These are phyloP conservation scores for Drosophila ambigua DNA, from an alignment of 1,140 invertebrate genomes.

Conservation along the genomic window DNA sequence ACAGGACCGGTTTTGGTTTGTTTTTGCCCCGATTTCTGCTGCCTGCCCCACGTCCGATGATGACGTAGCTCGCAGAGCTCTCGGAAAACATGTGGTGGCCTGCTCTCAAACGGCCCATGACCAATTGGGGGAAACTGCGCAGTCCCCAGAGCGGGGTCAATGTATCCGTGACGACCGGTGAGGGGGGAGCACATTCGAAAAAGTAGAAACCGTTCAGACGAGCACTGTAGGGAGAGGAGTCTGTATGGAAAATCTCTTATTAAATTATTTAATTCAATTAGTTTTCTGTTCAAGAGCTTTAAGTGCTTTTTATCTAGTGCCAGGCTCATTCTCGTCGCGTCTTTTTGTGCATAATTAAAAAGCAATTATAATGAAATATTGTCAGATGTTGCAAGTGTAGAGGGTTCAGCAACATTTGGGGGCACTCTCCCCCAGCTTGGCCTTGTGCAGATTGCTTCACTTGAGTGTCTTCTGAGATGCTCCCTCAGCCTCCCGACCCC, in stretches of 20 bases:
- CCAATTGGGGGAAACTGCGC: slow-evolving; percentile 63
- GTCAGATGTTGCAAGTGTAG: slow-evolving; percentile 40
- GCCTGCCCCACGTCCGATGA: slow-evolving; percentile 16
- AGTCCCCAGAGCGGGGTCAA: slow-evolving; percentile 61
- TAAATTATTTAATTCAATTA: slow-evolving; percentile 68
- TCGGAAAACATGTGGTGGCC: slow-evolving; percentile 47
- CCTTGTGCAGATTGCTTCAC: slow-evolving; percentile 16
- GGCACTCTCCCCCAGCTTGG: slow-evolving; percentile 4
- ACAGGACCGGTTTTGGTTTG: slow-evolving; percentile 47
- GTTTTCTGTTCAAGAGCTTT: slow-evolving; percentile 44
- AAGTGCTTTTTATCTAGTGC: slow-evolving; percentile 41
- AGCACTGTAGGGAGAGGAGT: not conserved
- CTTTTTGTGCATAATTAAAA: slow-evolving; percentile 71
- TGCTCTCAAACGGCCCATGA: slow-evolving; percentile 68
- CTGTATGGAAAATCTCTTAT: slow-evolving; percentile 44
- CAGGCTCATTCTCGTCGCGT: slow-evolving; percentile 7
- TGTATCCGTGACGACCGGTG: slow-evolving; percentile 13
- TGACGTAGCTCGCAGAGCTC: slow-evolving; percentile 50
- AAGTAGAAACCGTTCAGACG: slow-evolving; percentile 20
- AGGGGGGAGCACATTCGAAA: slow-evolving; percentile 10
- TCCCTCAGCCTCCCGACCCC: slow-evolving; percentile 3
- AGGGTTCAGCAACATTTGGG: slow-evolving; percentile 13
- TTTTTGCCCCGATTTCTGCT: slow-evolving; percentile 16
- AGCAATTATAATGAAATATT: slow-evolving; percentile 60
- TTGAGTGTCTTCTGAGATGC: slow-evolving; percentile 5